These are phyloP conservation scores for Thysanoteuthis rhombus DNA, from an alignment of 2,888 invertebrate genomes.

Conservation along the genomic window DNA sequence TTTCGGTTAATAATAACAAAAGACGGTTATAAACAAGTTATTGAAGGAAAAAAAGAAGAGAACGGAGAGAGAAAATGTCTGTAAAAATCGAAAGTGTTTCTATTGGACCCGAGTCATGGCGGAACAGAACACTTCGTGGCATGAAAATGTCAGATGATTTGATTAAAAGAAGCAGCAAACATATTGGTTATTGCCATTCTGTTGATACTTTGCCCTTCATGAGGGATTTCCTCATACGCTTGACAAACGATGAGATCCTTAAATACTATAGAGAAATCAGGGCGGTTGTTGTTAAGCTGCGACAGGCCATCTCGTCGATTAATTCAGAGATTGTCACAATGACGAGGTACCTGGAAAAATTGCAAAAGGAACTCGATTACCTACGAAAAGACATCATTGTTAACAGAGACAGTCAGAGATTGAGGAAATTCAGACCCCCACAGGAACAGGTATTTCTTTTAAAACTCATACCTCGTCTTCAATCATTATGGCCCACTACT, in stretches of 20 bases:
- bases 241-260: constrained; percentile 66
- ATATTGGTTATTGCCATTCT: constrained; percentile 59
- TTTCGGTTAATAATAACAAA: not conserved
- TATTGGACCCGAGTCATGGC: constrained; percentile 64
- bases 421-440: constrained; percentile 59
- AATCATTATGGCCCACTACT: too few species aligned
- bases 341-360: constrained; percentile 61
- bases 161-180: constrained; percentile 61
- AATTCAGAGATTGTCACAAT: constrained; percentile 67
- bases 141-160: constrained; percentile 64
- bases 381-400: constrained; percentile 65
- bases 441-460: constrained; percentile 59
- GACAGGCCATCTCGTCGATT: constrained; percentile 64
- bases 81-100: constrained; percentile 33
- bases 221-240: constrained; percentile 61
- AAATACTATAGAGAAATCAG: constrained; percentile 64
- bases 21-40: not conserved
- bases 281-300: constrained; percentile 60
- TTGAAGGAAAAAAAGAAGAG: not conserved
- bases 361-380: constrained; percentile 65
- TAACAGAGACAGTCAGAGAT: constrained; percentile 63
- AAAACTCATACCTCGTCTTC: too few species aligned
- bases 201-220: constrained; percentile 65
- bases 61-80: not conserved
- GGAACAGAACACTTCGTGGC: constrained; percentile 61